These are phyloP conservation scores for Eurytoma adleriae DNA, from an alignment of 2,888 invertebrate genomes.

Conservation along the genomic window DNA sequence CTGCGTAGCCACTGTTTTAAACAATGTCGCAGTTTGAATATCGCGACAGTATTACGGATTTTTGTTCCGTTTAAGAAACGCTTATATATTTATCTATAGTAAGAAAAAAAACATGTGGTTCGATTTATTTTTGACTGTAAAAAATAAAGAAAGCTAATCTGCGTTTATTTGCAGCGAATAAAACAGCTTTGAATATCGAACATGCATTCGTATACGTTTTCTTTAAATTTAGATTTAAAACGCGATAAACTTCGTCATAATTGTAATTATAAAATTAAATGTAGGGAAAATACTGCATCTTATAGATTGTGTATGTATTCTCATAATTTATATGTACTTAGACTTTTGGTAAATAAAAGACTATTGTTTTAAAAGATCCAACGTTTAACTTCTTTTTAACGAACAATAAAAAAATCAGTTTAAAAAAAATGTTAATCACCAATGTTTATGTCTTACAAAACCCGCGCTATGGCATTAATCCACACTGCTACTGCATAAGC, in stretches of 20 bases:
- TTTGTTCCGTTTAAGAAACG: slow-evolving; percentile 61
- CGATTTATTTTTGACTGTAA: slow-evolving; percentile 53
- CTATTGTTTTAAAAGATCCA: slow-evolving; percentile 53
- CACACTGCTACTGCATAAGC: slow-evolving; percentile 82
- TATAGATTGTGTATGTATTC: slow-evolving; percentile 56
- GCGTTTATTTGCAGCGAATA: slow-evolving; percentile 26
- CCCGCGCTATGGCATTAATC: slow-evolving; percentile 77
- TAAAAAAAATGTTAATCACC: neutral
- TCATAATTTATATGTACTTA: slow-evolving; percentile 59
- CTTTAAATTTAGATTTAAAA: slow-evolving; percentile 50
- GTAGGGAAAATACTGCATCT: slow-evolving; percentile 49
- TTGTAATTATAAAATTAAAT: slow-evolving; percentile 54
- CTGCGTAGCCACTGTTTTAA: slow-evolving; percentile 52
- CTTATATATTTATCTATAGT: slow-evolving; percentile 53
- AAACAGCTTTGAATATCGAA: slow-evolving; percentile 49
- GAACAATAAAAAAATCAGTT: neutral
- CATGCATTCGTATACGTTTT: slow-evolving; percentile 53
- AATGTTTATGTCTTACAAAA: slow-evolving; percentile 51
- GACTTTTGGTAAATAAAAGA: slow-evolving; percentile 57
- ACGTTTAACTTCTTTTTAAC: neutral
- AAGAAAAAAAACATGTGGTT: slow-evolving; percentile 50
- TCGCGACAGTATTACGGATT: slow-evolving; percentile 59
- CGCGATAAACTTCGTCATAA: slow-evolving; percentile 52
- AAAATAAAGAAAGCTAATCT: slow-evolving; percentile 35
- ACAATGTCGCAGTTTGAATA: slow-evolving; percentile 49